These are phyloP conservation scores for Proctacanthus coquilletti DNA, from an alignment of 1,140 invertebrate genomes.

Conservation along the genomic window DNA sequence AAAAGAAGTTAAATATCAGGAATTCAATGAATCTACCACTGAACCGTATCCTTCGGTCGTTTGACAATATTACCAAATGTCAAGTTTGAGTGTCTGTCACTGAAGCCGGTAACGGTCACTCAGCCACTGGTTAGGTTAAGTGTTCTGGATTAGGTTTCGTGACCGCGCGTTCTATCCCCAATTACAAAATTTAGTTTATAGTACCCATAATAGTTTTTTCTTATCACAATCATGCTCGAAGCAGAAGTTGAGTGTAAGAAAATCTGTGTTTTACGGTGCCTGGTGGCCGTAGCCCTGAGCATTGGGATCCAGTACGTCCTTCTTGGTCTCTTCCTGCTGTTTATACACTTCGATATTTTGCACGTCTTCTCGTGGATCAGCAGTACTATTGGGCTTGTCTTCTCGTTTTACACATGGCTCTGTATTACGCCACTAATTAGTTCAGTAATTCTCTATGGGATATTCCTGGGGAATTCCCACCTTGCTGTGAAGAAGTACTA, in stretches of 20 bases:
- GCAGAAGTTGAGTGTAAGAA: conserved; percentile 9
- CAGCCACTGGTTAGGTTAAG: too few species aligned
- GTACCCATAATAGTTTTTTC: too few species aligned
- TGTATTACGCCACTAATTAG: conserved; percentile 35
- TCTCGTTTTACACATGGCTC: conserved; percentile 36
- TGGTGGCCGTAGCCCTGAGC: conserved; percentile 15
- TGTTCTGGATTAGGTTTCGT: too few species aligned
- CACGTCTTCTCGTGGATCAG: conserved; percentile 36
- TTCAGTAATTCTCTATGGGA: conserved; percentile 38
- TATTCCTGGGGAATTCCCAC: conserved; percentile 42
- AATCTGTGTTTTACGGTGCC: conserved; percentile 13
- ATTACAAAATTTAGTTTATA: too few species aligned
- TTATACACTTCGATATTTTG: conserved; percentile 36
- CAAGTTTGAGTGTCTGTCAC: too few species aligned
- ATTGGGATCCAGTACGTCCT: conserved; percentile 23
- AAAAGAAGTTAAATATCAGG: too few species aligned
- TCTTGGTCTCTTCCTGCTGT: conserved; percentile 34
- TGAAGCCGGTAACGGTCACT: too few species aligned
- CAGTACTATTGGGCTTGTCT: conserved; percentile 31
- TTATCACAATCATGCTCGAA: not conserved
- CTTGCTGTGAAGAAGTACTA: conserved; percentile 32
- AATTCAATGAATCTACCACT: too few species aligned
- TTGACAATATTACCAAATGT: too few species aligned
- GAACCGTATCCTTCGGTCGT: too few species aligned
- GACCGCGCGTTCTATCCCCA: too few species aligned